These are phyloP conservation scores for Gandaritis pyraliata DNA, from an alignment of 2,888 invertebrate species.

Conservation along the genomic window DNA sequence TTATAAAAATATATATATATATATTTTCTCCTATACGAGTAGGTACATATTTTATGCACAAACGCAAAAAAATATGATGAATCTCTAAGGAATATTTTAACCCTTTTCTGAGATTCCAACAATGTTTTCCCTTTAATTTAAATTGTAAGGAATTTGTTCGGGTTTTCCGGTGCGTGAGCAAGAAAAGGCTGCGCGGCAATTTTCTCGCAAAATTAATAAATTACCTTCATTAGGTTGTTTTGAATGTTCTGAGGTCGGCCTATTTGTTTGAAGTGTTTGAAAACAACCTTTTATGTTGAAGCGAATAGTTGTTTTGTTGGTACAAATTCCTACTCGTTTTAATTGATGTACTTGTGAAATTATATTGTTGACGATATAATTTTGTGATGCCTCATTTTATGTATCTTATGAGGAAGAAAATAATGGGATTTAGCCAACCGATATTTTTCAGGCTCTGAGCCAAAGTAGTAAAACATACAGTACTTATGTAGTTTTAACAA, in stretches of 20 bases:
- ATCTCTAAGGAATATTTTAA: too few species aligned
- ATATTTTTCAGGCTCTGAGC: too few species aligned
- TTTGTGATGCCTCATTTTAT: too few species aligned
- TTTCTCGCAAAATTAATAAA: constrained; percentile 69
- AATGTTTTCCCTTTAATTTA: constrained; percentile 26
- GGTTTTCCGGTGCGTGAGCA: constrained; percentile 46
- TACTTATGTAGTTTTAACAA: too few species aligned
- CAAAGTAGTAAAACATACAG: too few species aligned
- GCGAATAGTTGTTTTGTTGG: constrained; percentile 40
- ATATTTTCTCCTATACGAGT: too few species aligned
- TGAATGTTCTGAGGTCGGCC: constrained; percentile 68
- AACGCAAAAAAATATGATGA: not conserved
- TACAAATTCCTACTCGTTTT: constrained; percentile 19
- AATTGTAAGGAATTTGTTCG: constrained; percentile 43
- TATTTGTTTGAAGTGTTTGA: constrained; percentile 63
- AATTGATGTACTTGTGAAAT: constrained; percentile 3
- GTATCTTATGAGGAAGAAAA: too few species aligned
- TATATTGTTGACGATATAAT: too few species aligned
- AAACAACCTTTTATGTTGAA: constrained; percentile 62
- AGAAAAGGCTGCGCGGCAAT: constrained; percentile 52
- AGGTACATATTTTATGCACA: too few species aligned
- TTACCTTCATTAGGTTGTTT: constrained; percentile 71
- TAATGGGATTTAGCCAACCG: too few species aligned
- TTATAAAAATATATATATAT: too few species aligned
- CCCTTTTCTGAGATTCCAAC: constrained; percentile 9